Conservation (phyloP, 2,113 vertebrate species). For the Lepisosteus osseus region DNA sequence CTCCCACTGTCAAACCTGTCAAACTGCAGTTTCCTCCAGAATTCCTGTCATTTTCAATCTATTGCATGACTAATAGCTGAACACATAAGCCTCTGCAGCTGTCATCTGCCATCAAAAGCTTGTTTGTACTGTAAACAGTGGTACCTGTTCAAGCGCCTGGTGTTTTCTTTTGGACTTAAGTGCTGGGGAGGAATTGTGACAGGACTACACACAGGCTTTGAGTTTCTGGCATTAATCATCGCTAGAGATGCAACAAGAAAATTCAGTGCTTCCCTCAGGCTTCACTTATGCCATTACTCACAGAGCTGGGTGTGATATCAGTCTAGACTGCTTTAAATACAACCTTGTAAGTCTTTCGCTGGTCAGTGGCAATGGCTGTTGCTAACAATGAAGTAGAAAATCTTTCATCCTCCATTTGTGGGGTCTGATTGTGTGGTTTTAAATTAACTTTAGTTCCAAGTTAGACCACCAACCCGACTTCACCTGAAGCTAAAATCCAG, state of each 20-base stretch:
- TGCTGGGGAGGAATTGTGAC: constrained; percentile 5
- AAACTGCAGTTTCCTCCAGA: not conserved
- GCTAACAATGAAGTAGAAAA: no score
- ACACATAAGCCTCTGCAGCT: no score
- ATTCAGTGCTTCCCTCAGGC: constrained; percentile 45
- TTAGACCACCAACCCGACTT: no score
- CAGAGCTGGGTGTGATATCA: constrained; percentile 49
- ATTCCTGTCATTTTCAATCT: no score
- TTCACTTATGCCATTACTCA: constrained; percentile 50
- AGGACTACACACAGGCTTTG: constrained; percentile 29
- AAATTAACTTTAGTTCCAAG: no score
- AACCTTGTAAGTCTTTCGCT: constrained; percentile 37
- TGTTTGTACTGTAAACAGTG: not conserved
- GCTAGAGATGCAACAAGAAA: constrained; percentile 48
- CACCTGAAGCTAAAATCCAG: no score
- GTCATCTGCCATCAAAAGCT: no score
- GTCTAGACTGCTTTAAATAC: constrained; percentile 52
- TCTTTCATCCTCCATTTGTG: no score
- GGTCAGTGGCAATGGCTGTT: constrained; percentile 12
- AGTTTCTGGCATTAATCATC: constrained; percentile 52
- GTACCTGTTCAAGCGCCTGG: not conserved
- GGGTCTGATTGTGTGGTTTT: no score
- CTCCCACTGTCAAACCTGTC: not conserved
- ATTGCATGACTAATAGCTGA: no score
- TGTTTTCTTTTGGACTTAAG: constrained; percentile 37